phyloP scores from a whole-genome alignment of 2,888 invertebrate genomes.

The Amiota mariae region DNA sequence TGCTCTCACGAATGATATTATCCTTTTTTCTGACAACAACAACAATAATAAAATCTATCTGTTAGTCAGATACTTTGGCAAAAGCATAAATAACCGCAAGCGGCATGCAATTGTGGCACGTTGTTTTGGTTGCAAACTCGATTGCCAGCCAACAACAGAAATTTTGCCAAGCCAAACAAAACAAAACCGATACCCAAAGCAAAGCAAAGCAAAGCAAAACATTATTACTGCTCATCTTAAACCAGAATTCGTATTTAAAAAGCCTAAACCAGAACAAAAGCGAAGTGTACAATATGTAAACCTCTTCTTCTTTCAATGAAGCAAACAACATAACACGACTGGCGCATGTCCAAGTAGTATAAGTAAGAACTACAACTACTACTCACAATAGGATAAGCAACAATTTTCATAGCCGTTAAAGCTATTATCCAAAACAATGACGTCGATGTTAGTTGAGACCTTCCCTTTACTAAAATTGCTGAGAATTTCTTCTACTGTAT shows the following conservation, averaged over 20 bases:
- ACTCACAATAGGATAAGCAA: slow-evolving; percentile 45
- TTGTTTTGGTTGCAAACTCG: slow-evolving; percentile 35
- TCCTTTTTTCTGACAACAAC: slow-evolving; percentile 40
- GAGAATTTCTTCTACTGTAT: too few species aligned
- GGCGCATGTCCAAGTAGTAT: slow-evolving; percentile 51
- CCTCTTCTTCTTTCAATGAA: neutral
- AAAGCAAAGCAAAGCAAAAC: too few species aligned
- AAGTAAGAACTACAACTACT: too few species aligned
- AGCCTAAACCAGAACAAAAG: neutral
- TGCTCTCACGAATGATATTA: slow-evolving; percentile 36
- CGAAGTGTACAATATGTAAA: neutral
- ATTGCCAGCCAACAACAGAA: neutral
- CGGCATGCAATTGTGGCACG: slow-evolving; percentile 58
- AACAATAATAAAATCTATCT: neutral
- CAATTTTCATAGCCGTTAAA: slow-evolving; percentile 55
- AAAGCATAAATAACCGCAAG: slow-evolving; percentile 51
- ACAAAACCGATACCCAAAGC: neutral
- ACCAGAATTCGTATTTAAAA: too few species aligned
- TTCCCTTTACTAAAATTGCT: neutral
- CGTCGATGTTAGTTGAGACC: slow-evolving; percentile 21
- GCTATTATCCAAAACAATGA: slow-evolving; percentile 49
- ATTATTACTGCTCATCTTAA: too few species aligned
- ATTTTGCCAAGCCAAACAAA: neutral
- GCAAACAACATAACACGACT: slow-evolving; percentile 39
- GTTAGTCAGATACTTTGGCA: neutral